A percentile compares a stretch with the other conserved stretches of the same genome.
These are phyloP conservation scores for Polydrusus pterygomalis DNA, from an alignment of 2,888 invertebrate genomes.

Conservation along the genomic window DNA sequence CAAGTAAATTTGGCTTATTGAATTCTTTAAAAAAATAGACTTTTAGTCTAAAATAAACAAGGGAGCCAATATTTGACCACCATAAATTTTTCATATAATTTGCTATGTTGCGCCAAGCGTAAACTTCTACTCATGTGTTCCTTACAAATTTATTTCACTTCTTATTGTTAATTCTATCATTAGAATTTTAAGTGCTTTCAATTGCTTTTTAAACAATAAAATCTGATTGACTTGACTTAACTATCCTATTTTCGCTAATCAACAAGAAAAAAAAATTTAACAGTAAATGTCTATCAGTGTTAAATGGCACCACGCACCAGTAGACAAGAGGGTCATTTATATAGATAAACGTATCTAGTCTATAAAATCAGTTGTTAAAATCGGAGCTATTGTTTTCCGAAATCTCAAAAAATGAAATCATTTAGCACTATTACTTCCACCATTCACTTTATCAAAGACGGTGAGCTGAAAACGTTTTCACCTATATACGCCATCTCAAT, in stretches of 20 bases:
- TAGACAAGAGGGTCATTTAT: constrained; percentile 28
- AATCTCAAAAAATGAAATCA: constrained; percentile 34
- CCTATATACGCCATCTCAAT: too few relatives aligned
- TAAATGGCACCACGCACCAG: constrained; percentile 11
- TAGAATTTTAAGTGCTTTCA: too few relatives aligned
- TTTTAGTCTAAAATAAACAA: too few relatives aligned
- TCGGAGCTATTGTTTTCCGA: constrained; percentile 27
- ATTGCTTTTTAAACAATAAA: neutral
- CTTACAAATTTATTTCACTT: too few relatives aligned
- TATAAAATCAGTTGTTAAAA: constrained; percentile 28
- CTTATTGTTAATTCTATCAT: too few relatives aligned
- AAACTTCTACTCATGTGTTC: too few relatives aligned
- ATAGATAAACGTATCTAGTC: constrained; percentile 5
- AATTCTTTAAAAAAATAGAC: too few relatives aligned
- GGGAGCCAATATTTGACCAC: too few relatives aligned
- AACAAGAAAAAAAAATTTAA: constrained; percentile 5
- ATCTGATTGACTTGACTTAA: neutral
- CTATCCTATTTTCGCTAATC: neutral
- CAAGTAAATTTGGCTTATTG: too few relatives aligned
- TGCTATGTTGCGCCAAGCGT: too few relatives aligned
- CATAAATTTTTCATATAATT: too few relatives aligned
- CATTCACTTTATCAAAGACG: constrained; percentile 3
- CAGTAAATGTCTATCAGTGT: neutral
- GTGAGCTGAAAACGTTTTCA: too few relatives aligned
- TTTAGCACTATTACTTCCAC: neutral